Conservation (phyloP, 2,113 vertebrate species). For the Heptranchias perlo region DNA sequence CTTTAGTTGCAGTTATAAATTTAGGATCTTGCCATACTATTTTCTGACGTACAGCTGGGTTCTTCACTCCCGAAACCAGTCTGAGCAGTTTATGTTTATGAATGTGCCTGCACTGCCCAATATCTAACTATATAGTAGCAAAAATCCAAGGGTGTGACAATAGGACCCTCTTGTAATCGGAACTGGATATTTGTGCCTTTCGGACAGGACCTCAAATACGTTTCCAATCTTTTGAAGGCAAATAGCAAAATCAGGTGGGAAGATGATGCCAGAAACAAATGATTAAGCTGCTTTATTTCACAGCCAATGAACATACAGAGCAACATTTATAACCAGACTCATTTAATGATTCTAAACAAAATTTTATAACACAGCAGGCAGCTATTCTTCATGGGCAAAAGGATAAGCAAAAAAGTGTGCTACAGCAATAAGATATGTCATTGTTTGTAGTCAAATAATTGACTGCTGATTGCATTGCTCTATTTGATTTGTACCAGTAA, state of each 20-base stretch:
- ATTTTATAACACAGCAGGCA: not conserved
- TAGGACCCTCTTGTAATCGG: not conserved
- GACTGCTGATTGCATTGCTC: no score
- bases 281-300: not conserved
- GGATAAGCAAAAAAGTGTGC: no score
- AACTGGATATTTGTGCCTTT: not conserved
- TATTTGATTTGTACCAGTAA: no score
- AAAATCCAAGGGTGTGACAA: not conserved
- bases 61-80: not conserved
- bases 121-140: not conserved
- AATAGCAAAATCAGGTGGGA: not conserved
- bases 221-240: not conserved
- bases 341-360: not conserved
- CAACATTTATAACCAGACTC: not conserved
- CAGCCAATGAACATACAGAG: not conserved
- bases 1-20: not conserved
- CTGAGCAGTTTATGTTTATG: not conserved
- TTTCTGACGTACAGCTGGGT: not conserved
- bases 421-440: no score
- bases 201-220: not conserved
- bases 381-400: no score
- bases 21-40: not conserved
- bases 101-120: not conserved
- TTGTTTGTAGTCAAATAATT: no score
- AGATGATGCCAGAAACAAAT: not conserved